Evolutionary conservation across 35 echinoderm and acorn worm genomes (phyloP), one percentile per base, ranked within the genome.

Genomic region (Lytechinus pictus): DNA sequence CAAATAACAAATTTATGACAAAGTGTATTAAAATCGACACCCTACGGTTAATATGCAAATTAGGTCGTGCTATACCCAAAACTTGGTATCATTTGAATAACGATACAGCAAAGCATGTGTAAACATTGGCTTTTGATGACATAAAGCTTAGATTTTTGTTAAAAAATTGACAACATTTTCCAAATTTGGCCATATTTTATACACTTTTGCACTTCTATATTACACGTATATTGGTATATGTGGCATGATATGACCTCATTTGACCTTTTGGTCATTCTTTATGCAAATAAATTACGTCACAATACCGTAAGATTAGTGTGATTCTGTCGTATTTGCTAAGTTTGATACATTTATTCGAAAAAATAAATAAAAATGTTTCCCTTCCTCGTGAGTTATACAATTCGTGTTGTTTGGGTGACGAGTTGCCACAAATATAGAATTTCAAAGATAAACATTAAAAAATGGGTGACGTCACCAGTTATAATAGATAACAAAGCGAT

Each of bases 21-120:
- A 90, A 90, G 11, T 14, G 52, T 6, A 54, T 44, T 9, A 9
- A 9, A 54, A 90, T 93, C 92, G 92, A 93, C 92, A 93, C 92
- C 92, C 92, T 54, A 44, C n/a, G 9, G 3, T 9, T 55, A 93
- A 19, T 93, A 93, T 93, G 92, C 92, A 93, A 93, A 93, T 93
- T 33, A 93, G 88, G 88, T 54, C 33, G 88, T 33, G 52, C 11
- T 44, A 57, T 29, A 93, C 16, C 53, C n/a, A 57, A 54, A 3
- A 54, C 92, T 93, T 79, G 66, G 19, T 24, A 79, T 79, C 8
- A 79, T 5, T n/a, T 79, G 16, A 79, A 79, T 79, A 79, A 79
- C n/a, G 21, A 24, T 79, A 79, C 66, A 27, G n/a, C n/a, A 24
- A 24, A 79, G 66, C 8, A 79, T 14, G 66, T 79, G 66, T 79